Evolutionary conservation across 2,113 vertebrate species (phyloP).

Genomic region (Alligator sinensis): DNA sequence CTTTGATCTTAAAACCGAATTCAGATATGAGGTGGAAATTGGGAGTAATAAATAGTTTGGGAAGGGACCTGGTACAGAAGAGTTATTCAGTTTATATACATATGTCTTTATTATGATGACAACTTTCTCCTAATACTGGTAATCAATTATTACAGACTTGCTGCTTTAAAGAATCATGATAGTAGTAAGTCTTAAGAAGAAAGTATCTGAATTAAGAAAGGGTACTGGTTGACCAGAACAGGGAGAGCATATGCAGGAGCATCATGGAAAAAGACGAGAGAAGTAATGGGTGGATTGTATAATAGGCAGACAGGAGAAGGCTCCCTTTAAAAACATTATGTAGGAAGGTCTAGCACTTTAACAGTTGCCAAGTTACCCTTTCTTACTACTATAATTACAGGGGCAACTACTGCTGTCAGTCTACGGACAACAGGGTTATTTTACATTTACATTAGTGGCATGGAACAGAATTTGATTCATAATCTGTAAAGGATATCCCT

Average conservation of each 20-base stretch:
- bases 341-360: background rate
- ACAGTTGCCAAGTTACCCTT: background rate
- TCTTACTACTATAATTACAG: background rate
- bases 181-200: background rate
- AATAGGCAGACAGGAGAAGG: background rate
- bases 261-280: background rate
- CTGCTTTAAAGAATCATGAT: background rate
- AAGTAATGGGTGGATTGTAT: background rate
- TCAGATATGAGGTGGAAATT: background rate
- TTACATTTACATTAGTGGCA: background rate
- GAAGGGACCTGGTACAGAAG: background rate
- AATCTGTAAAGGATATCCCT: conserved; percentile 36
- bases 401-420: background rate
- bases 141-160: background rate
- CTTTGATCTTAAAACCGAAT: background rate
- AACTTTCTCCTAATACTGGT: background rate
- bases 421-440: background rate
- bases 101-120: background rate
- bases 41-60: background rate
- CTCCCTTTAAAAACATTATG: background rate
- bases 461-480: background rate
- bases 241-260: accelerated
- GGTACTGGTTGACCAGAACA: background rate
- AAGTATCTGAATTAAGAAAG: background rate
- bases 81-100: background rate